Evolutionary conservation across 2,888 invertebrate genomes (phyloP).

Genomic region (Ametastegia equiseti): DNA sequence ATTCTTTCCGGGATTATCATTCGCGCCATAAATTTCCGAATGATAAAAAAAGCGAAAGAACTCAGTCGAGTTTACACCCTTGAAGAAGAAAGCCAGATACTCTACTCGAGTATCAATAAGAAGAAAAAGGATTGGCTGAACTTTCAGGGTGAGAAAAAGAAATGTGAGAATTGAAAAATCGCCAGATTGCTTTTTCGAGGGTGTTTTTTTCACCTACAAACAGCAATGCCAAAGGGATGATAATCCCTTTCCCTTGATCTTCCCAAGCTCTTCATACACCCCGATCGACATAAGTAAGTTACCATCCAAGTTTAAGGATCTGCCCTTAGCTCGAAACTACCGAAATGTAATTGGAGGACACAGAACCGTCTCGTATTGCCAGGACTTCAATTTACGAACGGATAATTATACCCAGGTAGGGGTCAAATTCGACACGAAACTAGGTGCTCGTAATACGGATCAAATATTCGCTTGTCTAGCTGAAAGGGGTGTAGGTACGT

Average conservation of each 20-base stretch:
- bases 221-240: background rate
- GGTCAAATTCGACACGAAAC: constrained; percentile 5
- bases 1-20: too few relatives aligned
- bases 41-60: too few relatives aligned
- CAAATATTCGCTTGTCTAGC: background rate
- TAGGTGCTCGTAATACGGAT: background rate
- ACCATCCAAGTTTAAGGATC: constrained; percentile 12
- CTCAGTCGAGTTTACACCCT: too few relatives aligned
- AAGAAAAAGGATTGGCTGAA: background rate
- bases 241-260: background rate
- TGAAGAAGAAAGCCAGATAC: too few relatives aligned
- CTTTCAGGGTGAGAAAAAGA: background rate
- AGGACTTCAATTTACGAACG: background rate
- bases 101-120: background rate
- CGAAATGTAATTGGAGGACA: constrained; percentile 32
- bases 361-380: background rate
- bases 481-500: background rate
- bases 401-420: constrained; percentile 32
- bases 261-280: background rate
- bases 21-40: too few relatives aligned
- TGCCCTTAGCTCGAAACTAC: background rate
- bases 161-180: background rate
- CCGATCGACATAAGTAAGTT: background rate
- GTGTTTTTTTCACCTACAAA: background rate
- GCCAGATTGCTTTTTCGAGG: background rate